These are phyloP conservation scores for Craseonycteris thonglongyai DNA, from an alignment of 2,113 vertebrate species.

Conservation along the genomic window DNA sequence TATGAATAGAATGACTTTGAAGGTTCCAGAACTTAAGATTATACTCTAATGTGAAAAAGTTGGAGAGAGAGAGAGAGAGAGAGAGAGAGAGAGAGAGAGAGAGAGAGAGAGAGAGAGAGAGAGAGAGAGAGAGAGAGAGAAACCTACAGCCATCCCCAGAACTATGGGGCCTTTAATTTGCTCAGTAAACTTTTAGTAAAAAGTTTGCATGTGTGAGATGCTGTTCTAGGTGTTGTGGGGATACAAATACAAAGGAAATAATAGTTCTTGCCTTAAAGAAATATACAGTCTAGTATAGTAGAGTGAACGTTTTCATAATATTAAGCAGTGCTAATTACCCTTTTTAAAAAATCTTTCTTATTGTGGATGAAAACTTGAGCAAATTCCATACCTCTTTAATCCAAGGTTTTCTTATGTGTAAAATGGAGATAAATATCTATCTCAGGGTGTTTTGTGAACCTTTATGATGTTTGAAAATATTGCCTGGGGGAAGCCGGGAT, in stretches of 20 bases:
- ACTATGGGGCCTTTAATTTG: background rate
- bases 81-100: background rate
- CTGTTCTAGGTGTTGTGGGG: background rate
- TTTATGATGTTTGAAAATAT: background rate
- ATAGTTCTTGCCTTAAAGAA: background rate
- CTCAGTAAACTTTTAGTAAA: conserved; percentile 25
- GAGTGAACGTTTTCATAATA: background rate
- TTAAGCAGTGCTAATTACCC: background rate
- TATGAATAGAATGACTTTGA: background rate
- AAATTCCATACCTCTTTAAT: background rate
- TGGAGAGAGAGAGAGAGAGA: background rate
- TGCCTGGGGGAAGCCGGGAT: too few species aligned
- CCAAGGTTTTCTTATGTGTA: background rate
- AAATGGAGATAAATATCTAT: background rate
- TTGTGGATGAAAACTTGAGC: background rate
- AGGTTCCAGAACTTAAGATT: background rate
- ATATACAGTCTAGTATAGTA: background rate
- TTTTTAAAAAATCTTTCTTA: background rate
- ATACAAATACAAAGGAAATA: background rate
- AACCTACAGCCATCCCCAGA: background rate
- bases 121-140: background rate
- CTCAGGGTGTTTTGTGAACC: background rate
- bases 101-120: background rate
- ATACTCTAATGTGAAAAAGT: background rate
- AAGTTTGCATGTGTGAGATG: background rate